phyloP scores from a whole-genome alignment of 2,888 invertebrate species.

The Ochlodes sylvanus region DNA sequence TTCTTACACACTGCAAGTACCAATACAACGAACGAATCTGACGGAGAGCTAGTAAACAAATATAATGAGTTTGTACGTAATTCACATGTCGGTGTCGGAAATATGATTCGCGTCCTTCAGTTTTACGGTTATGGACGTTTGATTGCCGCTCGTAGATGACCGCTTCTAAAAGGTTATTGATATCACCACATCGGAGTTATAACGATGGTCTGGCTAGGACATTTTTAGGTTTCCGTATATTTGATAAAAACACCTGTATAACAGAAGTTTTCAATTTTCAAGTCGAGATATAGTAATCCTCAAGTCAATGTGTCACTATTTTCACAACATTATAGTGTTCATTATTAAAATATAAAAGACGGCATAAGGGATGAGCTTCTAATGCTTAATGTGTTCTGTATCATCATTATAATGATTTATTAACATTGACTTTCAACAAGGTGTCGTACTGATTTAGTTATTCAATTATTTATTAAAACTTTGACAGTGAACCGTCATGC shows the following conservation, averaged over 20 bases:
- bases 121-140: slow-evolving; percentile 3
- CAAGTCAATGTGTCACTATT: too few species aligned
- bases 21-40: not conserved
- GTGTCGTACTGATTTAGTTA: too few species aligned
- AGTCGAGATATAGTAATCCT: too few species aligned
- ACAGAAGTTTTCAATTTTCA: too few species aligned
- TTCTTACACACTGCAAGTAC: not conserved
- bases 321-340: too few species aligned
- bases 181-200: not conserved
- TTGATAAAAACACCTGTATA: not conserved
- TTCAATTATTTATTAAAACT: too few species aligned
- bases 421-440: too few species aligned
- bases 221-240: not conserved
- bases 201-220: not conserved
- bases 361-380: too few species aligned
- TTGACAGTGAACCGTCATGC: too few species aligned
- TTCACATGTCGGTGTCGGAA: not conserved
- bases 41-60: not conserved
- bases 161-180: not conserved
- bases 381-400: too few species aligned
- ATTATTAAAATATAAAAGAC: too few species aligned
- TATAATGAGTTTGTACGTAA: not conserved
- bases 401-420: too few species aligned
- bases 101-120: not conserved
- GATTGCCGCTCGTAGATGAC: not conserved